Percentiles rank a stretch among this genome's conserved stretches.
phyloP scores from a whole-genome alignment of 1,140 invertebrate genomes.

The Akabosia matsudoensis region DNA sequence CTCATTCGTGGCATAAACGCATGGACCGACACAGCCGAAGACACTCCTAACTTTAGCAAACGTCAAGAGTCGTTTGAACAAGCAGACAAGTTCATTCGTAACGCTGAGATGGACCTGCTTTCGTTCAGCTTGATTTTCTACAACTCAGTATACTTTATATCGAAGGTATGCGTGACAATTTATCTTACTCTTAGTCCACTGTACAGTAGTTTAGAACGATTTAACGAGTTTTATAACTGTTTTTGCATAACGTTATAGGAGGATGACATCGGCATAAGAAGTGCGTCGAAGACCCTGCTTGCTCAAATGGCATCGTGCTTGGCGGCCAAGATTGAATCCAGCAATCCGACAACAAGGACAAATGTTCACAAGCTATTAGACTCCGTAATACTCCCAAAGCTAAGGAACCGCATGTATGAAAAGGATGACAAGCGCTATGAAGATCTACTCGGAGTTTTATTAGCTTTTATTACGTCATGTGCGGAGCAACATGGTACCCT shows the following conservation, averaged over 20 bases:
- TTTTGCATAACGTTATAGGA: no score
- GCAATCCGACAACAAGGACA: neutral
- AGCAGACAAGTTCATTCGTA: neutral
- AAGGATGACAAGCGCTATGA: conserved; percentile 29
- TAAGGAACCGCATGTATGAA: conserved; percentile 24
- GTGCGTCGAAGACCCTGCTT: conserved; percentile 21
- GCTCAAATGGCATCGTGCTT: neutral
- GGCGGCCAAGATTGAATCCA: no score
- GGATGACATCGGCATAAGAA: conserved; percentile 18
- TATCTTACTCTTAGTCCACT: no score
- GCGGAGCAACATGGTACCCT: conserved; percentile 28
- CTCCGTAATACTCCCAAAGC: conserved; percentile 23
- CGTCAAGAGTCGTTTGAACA: conserved; percentile 25
- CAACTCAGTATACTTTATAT: conserved; percentile 26
- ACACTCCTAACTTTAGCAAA: conserved; percentile 27
- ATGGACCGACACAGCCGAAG: conserved; percentile 21
- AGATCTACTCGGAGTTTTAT: conserved; percentile 21
- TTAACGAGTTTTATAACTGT: no score
- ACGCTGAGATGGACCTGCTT: neutral
- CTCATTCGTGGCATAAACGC: conserved; percentile 23
- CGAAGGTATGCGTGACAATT: conserved; percentile 5
- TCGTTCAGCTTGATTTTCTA: conserved; percentile 1
- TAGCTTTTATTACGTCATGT: conserved; percentile 18
- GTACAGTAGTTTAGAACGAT: no score
- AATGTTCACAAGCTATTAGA: conserved; percentile 27